These are phyloP conservation scores for Metalampra italica DNA, from an alignment of 2,888 invertebrate genomes.

Conservation along the genomic window DNA sequence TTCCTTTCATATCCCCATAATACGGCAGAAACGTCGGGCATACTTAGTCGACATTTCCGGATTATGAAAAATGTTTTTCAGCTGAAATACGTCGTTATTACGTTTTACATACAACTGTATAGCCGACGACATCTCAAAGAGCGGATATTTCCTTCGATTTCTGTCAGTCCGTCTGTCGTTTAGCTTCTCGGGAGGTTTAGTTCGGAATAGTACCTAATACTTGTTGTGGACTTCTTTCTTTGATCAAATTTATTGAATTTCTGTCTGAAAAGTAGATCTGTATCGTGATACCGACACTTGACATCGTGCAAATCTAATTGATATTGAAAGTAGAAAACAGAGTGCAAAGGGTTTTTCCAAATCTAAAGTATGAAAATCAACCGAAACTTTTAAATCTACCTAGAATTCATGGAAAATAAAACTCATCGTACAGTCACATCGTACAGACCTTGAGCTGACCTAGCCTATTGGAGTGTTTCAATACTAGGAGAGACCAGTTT, in stretches of 20 bases:
- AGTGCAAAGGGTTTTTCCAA: no score
- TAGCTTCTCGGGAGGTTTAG: not conserved
- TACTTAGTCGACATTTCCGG: slow-evolving; percentile 28
- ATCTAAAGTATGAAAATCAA: no score
- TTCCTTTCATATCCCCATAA: slow-evolving; percentile 16
- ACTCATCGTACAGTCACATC: no score
- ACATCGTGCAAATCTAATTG: no score
- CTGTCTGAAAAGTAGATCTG: not conserved
- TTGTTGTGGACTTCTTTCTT: not conserved
- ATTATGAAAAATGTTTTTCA: slow-evolving; percentile 41
- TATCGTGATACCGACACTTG: not conserved
- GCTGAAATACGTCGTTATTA: slow-evolving; percentile 18
- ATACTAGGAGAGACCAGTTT: no score
- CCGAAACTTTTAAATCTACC: no score
- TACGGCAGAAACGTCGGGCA: slow-evolving; percentile 20
- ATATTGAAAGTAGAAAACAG: no score
- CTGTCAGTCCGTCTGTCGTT: not conserved
- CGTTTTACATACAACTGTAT: slow-evolving; percentile 1
- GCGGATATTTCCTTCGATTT: not conserved
- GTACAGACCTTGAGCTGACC: no score
- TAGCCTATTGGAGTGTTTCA: no score
- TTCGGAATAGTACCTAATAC: not conserved
- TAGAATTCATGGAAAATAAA: no score
- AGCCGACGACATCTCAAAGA: no score
- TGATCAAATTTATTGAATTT: not conserved